Base-by-base conservation (phyloP, 2,888 invertebrate species). In the Xestia sexstrigata region DNA sequence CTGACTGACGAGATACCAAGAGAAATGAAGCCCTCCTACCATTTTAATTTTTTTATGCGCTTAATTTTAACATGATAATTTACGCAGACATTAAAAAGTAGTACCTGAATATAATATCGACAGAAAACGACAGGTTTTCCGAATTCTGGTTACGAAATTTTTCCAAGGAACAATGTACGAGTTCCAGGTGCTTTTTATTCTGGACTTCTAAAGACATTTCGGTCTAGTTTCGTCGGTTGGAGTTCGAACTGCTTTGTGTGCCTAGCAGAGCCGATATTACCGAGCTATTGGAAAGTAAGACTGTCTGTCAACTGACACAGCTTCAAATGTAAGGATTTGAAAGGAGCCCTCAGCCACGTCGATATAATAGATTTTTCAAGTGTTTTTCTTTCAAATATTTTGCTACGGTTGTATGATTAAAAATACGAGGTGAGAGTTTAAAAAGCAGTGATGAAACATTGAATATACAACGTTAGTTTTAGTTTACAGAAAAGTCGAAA, bases 231-330 rank as follows among this genome's bases (percentile, higher is more conserved):
- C 26, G 49, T 62, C 62, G 58, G 49, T 68, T 26, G 47, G 26
- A 52, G 49, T 78, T 70, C 60, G 26, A 47, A 78, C 26, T 70
- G 26, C 42, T 78, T 81, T 81, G 49, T 73, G 49, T 45, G 55
- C 60, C 58, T 52, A n/a, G 39, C 58, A n/a, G 39, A 62, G 66
- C 8, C 47, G 62, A 63, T 63, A 76, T 81, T 55, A 76, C 60
- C 67, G 30, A 80, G 70, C 67, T 77, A 76, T 76, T 76, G 67
- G 55, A 55, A 42, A 15, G 55, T 77, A 76, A 70, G 76, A 52
- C 69, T 76, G 76, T 81, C 82, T 81, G 67, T 76, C 82, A 81
- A 77, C 80, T 77, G 52, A 55, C 70, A 60, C 15, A 70, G 77
- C 77, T 63, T 81, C 76, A 35, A 81, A 70, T 77, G 55, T 66